phyloP scores from a whole-genome alignment of 2,113 vertebrate genomes.

The Melanocharis versteri region DNA sequence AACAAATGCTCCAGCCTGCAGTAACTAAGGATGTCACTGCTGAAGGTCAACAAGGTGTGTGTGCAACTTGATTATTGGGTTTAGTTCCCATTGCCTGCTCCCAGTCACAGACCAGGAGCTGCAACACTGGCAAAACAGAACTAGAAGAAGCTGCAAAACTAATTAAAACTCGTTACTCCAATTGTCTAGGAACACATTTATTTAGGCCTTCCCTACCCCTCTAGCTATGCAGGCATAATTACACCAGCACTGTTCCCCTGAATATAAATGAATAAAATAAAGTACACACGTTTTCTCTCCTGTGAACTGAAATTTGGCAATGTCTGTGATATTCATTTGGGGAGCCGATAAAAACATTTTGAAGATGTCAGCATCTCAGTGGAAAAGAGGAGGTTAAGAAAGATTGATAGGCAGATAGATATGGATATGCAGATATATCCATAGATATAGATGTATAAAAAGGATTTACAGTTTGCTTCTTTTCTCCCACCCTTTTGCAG shows the following conservation, averaged over 20 bases:
- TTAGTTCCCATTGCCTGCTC: neutral
- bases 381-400: conserved; percentile 8
- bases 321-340: neutral
- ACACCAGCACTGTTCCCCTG: neutral
- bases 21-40: neutral
- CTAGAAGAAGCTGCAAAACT: neutral
- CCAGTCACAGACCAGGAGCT: neutral
- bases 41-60: conserved; percentile 3
- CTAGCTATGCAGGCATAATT: conserved; percentile 20
- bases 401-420: neutral
- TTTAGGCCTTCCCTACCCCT: conserved; percentile 9
- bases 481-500: conserved; percentile 1
- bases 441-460: neutral
- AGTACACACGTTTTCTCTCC: neutral
- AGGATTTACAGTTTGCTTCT: neutral
- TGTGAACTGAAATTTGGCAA: conserved; percentile 7
- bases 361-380: neutral
- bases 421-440: neutral
- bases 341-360: neutral
- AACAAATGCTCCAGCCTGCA: neutral
- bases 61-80: neutral
- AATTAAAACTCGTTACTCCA: conserved; percentile 10
- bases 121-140: neutral
- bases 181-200: conserved; percentile 7
- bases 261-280: conserved; percentile 5